A percentile compares a stretch with the other conserved stretches of the same genome.
phyloP scores from a whole-genome alignment of 2,888 invertebrate genomes.

The Macropis europaea region DNA sequence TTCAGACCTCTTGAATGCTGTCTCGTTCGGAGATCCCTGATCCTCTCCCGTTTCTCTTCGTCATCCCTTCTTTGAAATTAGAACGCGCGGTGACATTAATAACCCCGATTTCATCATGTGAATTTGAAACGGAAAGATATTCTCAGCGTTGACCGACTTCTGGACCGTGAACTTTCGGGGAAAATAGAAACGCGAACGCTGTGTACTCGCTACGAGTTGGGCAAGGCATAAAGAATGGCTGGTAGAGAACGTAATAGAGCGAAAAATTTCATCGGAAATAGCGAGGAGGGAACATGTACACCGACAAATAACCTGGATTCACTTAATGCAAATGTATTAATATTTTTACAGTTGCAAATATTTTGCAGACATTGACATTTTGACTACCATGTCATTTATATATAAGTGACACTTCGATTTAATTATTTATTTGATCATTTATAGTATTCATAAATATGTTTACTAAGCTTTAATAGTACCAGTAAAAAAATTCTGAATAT shows the following conservation, averaged over 20 bases:
- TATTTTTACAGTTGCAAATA: too few relatives aligned
- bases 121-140: conserved; percentile 57
- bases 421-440: too few relatives aligned
- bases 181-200: conserved; percentile 20
- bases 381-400: too few relatives aligned
- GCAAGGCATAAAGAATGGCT: not conserved
- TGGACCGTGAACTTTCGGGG: conserved; percentile 45
- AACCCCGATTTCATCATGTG: conserved; percentile 55
- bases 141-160: conserved; percentile 52
- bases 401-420: too few relatives aligned
- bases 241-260: not conserved
- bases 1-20: not conserved
- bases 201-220: not conserved
- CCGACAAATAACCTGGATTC: too few relatives aligned
- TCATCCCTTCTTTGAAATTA: conserved; percentile 43
- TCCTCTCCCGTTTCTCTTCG: not conserved
- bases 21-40: not conserved
- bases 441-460: too few relatives aligned
- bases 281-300: not conserved
- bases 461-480: too few relatives aligned
- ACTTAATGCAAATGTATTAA: too few relatives aligned
- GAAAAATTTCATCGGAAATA: not conserved
- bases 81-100: conserved; percentile 60
- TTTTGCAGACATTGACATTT: too few relatives aligned
- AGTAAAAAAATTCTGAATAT: too few relatives aligned